Conservation (phyloP, 2,113 vertebrate genomes). For the Syrrhaptes paradoxus region DNA sequence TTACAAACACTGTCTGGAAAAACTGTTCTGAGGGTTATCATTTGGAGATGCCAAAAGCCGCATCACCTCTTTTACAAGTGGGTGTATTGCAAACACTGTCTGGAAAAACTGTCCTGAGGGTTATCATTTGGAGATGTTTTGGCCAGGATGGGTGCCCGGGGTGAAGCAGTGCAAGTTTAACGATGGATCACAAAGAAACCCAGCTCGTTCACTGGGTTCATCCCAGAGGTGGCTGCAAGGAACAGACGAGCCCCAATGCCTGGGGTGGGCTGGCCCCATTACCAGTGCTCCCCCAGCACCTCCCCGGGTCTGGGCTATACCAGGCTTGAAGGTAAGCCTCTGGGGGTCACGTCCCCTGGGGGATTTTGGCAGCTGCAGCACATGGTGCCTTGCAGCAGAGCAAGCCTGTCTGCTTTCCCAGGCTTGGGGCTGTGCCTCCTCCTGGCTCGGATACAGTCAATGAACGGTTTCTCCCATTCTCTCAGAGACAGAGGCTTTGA, state of each 20-base stretch:
- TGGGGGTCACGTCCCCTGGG: neutral
- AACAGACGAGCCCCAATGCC: fast-evolving
- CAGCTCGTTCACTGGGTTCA: fast-evolving
- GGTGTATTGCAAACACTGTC: neutral
- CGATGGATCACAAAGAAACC: neutral
- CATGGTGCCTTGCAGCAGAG: neutral
- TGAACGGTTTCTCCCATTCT: neutral
- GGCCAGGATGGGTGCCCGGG: neutral
- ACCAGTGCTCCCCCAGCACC: fast-evolving
- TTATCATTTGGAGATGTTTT: neutral
- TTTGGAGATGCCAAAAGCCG: neutral
- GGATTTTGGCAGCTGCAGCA: neutral
- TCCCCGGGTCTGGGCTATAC: neutral
- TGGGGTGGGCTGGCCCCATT: fast-evolving
- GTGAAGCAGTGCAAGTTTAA: neutral
- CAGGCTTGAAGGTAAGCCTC: neutral
- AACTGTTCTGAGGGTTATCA: neutral
- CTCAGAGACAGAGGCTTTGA: neutral
- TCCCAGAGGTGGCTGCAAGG: neutral
- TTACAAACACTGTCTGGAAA: neutral
- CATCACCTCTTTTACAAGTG: neutral
- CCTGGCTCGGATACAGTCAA: neutral
- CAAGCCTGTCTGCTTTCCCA: neutral
- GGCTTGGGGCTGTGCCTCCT: neutral
- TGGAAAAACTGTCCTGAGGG: neutral